A percentile compares a stretch with the other conserved stretches of the same genome.
These are phyloP conservation scores for Chloroclystis v-ata DNA, from an alignment of 2,888 invertebrate genomes.

Conservation along the genomic window DNA sequence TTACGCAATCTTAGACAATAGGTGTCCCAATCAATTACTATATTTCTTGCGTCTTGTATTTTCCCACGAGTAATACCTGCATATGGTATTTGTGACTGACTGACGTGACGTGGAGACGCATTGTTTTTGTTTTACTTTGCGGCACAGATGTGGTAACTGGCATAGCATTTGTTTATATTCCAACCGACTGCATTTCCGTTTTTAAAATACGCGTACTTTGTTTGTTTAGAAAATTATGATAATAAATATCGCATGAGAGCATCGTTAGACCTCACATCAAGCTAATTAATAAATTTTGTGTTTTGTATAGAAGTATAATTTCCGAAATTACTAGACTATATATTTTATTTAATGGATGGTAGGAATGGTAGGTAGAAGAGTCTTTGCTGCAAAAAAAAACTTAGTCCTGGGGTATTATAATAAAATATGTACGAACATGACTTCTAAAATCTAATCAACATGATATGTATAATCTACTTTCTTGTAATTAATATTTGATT, in stretches of 20 bases:
- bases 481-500: no score
- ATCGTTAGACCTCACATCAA: not conserved
- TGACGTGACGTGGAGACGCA: conserved; percentile 52
- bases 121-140: conserved; percentile 46
- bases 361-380: no score
- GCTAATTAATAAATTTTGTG: not conserved
- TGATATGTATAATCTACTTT: no score
- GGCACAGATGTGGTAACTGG: conserved; percentile 40
- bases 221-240: not conserved
- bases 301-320: no score
- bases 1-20: conserved; percentile 19
- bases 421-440: no score
- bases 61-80: conserved; percentile 56
- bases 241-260: not conserved
- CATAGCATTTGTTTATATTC: conserved; percentile 26
- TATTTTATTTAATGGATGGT: no score
- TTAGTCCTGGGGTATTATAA: no score
- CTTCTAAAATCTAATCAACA: no score
- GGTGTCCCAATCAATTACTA: conserved; percentile 19
- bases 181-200: conserved; percentile 26
- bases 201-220: conserved; percentile 3
- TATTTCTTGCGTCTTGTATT: conserved; percentile 25
- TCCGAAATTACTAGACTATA: no score
- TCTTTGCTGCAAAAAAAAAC: no score
- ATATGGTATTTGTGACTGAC: conserved; percentile 44